Percentiles rank a stretch among this genome's conserved stretches.
These are phyloP conservation scores for Camponotus fellah DNA, from an alignment of 2,888 invertebrate genomes.

Conservation along the genomic window DNA sequence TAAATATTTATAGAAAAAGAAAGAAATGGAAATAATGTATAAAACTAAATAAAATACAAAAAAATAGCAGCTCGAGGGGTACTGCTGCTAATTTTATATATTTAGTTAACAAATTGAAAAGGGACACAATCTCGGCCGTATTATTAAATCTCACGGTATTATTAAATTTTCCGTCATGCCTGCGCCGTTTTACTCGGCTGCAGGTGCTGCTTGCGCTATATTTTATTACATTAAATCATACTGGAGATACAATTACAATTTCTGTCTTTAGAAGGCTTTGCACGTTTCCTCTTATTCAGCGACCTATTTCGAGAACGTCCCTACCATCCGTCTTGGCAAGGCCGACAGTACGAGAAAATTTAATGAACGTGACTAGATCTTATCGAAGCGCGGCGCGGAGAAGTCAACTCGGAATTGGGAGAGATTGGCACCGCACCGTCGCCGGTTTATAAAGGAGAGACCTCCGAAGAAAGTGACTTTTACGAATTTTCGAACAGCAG, in stretches of 20 bases:
- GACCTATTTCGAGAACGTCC: constrained; percentile 67
- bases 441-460: constrained; percentile 29
- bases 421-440: constrained; percentile 48
- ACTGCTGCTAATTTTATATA: constrained; percentile 38
- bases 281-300: constrained; percentile 69
- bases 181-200: constrained; percentile 45
- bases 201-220: constrained; percentile 52
- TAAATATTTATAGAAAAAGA: not conserved
- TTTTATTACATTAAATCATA: constrained; percentile 62
- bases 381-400: constrained; percentile 62
- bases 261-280: constrained; percentile 63
- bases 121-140: constrained; percentile 31
- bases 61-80: not conserved
- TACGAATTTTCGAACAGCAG: constrained; percentile 41
- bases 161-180: constrained; percentile 54
- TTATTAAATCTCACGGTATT: constrained; percentile 52
- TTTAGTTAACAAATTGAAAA: constrained; percentile 54
- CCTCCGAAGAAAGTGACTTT: constrained; percentile 37
- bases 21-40: not conserved
- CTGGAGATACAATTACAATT: constrained; percentile 64
- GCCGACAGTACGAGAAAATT: constrained; percentile 68
- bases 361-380: constrained; percentile 75
- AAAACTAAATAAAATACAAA: constrained; percentile 3
- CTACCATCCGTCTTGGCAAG: constrained; percentile 69
- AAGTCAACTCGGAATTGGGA: constrained; percentile 54